Percentiles rank a stretch among this genome's conserved stretches.
phyloP scores from a whole-genome alignment of 2,797 vertebrate species.

The Basileuterus tristriatus region DNA sequence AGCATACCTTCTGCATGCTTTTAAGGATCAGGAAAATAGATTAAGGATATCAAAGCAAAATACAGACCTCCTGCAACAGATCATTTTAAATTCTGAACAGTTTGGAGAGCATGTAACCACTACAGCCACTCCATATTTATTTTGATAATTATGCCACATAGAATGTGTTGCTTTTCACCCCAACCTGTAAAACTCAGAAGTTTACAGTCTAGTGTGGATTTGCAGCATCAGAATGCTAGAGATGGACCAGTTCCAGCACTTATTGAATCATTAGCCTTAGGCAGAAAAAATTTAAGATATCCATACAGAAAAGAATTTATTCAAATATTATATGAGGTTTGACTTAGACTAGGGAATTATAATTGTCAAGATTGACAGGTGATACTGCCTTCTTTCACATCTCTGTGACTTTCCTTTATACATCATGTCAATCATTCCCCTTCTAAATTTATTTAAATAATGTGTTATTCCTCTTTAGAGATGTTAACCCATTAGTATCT shows the following conservation, averaged over 20 bases:
- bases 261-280: not conserved
- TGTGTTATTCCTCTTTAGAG: not conserved
- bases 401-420: conserved; percentile 26
- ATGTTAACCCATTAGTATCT: not conserved
- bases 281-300: not conserved
- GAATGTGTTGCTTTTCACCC: conserved; percentile 9
- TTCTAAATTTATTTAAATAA: conserved; percentile 7
- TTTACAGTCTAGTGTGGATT: not conserved
- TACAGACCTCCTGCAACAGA: not conserved
- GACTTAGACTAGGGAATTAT: not conserved
- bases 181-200: not conserved
- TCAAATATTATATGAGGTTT: conserved; percentile 14
- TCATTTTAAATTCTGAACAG: not conserved
- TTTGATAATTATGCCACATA: not conserved
- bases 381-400: conserved; percentile 45
- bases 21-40: not conserved
- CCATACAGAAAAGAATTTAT: not conserved
- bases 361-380: conserved; percentile 39
- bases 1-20: not conserved
- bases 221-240: not conserved
- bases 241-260: conserved; percentile 23
- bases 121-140: not conserved
- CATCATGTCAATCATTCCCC: not conserved
- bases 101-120: not conserved
- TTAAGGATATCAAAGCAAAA: not conserved